Evolutionary conservation across 2,113 vertebrate species (phyloP).

Genomic region (Vidua macroura): DNA sequence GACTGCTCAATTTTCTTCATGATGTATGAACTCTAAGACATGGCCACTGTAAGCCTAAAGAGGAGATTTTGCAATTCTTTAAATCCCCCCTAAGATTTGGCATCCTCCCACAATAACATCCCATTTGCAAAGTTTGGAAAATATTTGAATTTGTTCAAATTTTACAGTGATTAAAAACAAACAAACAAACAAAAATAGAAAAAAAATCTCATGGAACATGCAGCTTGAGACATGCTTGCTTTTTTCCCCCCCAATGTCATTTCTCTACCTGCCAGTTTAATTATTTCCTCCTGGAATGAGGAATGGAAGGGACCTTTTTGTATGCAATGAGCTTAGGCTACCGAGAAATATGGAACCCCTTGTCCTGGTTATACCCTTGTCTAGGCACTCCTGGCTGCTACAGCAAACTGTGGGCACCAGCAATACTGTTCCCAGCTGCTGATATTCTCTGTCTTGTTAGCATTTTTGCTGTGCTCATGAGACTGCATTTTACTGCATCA

Average conservation of each 20-base stretch:
- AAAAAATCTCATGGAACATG: not conserved
- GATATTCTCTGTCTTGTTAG: not conserved
- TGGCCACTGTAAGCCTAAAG: not conserved
- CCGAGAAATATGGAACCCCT: not conserved
- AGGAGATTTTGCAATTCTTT: not conserved
- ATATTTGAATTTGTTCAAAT: not conserved
- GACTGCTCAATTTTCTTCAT: not conserved
- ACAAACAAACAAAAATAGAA: not conserved
- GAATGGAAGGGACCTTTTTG: not conserved
- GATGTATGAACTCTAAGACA: not conserved
- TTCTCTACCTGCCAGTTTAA: not conserved
- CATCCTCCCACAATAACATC: not conserved
- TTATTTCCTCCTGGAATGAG: not conserved
- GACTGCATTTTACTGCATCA: not conserved
- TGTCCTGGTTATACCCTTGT: not conserved
- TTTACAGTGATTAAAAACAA: not conserved
- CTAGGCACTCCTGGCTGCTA: not conserved
- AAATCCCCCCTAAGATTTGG: not conserved
- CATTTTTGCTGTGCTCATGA: not conserved
- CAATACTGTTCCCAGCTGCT: not conserved
- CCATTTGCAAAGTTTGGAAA: not conserved
- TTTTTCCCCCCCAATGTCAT: not conserved
- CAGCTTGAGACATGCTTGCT: not conserved
- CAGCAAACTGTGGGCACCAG: not conserved
- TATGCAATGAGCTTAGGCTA: not conserved